Evolutionary conservation across 2,888 invertebrate species (phyloP), one percentile per base, ranked within the genome.

Genomic region (Liopterus haemorrhoidalis): DNA sequence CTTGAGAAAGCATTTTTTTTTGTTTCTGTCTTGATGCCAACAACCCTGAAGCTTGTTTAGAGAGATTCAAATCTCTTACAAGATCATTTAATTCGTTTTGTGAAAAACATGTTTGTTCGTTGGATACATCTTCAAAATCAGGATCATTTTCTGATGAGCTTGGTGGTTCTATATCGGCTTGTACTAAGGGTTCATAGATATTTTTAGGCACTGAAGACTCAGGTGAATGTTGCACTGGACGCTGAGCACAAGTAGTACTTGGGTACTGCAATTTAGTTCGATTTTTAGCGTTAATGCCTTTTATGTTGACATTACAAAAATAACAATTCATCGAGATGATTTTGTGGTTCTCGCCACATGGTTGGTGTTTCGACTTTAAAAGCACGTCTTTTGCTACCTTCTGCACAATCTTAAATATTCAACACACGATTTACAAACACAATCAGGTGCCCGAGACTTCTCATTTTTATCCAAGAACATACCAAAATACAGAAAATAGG

Each of bases 41-140:
- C 21, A 54, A 36, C 50, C 54, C 50, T 20, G 53, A 47, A 45
- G 46, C 20, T 39, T 54, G 51, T 47, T 54, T 57, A 40, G 52
- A 51, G 16, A 52, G 49, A 31, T 49, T 46, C 37, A 54, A 42
- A 32, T 52, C 54, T 47, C 49, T 47, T 22, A 51, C 46, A 11
- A 56, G 42, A 35, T 52, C 50, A 52, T 48, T 55, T 20, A 55
- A 25, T 31, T 50, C 50, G n/a, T 39, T 40, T 49, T 56, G 53
- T 16, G 35, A 30, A 16, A 52, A 52, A n/a, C 6, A 33, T 48
- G 50, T 21, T 6, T 43, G 48, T 16, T 21, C 25, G n/a, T n/a
- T n/a, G n/a, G n/a, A n/a, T n/a, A n/a, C n/a, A n/a, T n/a, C n/a
- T n/a, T n/a, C n/a, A n/a, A n/a, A n/a, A n/a, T n/a, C n/a, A n/a